These are phyloP conservation scores for Streptopelia turtur DNA, from an alignment of 2,797 vertebrate genomes.

Conservation along the genomic window DNA sequence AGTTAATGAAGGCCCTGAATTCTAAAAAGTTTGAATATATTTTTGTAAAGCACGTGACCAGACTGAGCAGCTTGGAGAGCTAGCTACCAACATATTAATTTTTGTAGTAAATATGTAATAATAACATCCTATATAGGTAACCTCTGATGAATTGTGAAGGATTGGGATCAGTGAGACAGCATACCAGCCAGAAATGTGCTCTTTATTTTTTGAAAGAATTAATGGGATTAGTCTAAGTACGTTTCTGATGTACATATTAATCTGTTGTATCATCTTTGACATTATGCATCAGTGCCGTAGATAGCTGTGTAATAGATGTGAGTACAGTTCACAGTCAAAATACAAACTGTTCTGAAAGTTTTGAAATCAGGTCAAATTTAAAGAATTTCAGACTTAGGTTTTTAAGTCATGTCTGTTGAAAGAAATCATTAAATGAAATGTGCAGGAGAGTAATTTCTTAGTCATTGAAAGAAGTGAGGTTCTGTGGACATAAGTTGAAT, in stretches of 20 bases:
- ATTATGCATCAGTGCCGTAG: background rate
- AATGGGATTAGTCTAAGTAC: background rate
- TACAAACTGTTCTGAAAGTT: background rate
- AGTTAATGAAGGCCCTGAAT: background rate
- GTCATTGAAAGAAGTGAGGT: background rate
- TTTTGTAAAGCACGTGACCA: background rate
- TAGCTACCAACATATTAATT: background rate
- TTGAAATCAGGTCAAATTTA: background rate
- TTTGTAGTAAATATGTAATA: background rate
- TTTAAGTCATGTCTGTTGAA: background rate
- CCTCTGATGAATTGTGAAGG: background rate
- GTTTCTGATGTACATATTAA: background rate
- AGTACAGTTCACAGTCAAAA: background rate
- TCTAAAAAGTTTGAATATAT: background rate
- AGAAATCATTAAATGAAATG: background rate
- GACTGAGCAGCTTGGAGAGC: background rate
- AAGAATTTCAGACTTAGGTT: background rate
- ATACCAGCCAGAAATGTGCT: background rate
- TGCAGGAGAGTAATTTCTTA: background rate
- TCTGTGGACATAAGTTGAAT: background rate
- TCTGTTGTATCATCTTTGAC: background rate
- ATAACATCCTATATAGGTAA: background rate
- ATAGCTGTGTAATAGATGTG: background rate
- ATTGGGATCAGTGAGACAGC: background rate
- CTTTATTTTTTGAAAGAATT: background rate